A percentile compares a stretch with the other conserved stretches of the same genome.
Conservation (phyloP, 2,113 vertebrate species). For the Gymnorhina tibicen region DNA sequence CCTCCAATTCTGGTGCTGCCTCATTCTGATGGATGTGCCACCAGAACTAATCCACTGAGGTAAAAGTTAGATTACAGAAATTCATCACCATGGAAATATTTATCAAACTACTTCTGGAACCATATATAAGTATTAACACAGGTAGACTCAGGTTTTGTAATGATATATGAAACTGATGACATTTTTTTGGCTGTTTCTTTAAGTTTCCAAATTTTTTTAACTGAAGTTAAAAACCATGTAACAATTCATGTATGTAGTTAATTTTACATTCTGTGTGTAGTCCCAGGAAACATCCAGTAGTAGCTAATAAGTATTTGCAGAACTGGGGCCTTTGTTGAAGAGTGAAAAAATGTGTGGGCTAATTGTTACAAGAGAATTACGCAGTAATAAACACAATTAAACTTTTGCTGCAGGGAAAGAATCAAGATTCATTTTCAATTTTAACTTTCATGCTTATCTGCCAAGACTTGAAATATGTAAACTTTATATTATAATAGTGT, state of each 20-base stretch:
- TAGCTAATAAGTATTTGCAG: not conserved
- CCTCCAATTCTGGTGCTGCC: not conserved
- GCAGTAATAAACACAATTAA: constrained; percentile 20
- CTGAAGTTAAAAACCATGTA: not conserved
- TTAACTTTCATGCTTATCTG: constrained; percentile 9
- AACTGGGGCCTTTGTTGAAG: not conserved
- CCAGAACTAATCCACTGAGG: not conserved
- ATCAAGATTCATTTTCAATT: not conserved
- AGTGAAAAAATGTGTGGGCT: not conserved
- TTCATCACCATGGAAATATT: not conserved
- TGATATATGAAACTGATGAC: not conserved
- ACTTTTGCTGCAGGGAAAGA: not conserved
- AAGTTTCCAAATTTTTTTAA: not conserved
- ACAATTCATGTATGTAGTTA: not conserved
- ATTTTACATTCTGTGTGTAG: not conserved
- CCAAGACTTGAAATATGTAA: not conserved
- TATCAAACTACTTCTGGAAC: not conserved
- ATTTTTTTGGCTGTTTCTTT: not conserved
- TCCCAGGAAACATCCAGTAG: not conserved
- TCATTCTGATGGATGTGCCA: not conserved
- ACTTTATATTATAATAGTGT: not conserved
- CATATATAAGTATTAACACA: not conserved
- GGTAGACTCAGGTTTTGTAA: not conserved
- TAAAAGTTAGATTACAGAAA: not conserved
- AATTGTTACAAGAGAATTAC: constrained; percentile 31